Evolutionary conservation across 2,888 invertebrate genomes (phyloP).

Genomic region (Eupeodes latifasciatus): DNA sequence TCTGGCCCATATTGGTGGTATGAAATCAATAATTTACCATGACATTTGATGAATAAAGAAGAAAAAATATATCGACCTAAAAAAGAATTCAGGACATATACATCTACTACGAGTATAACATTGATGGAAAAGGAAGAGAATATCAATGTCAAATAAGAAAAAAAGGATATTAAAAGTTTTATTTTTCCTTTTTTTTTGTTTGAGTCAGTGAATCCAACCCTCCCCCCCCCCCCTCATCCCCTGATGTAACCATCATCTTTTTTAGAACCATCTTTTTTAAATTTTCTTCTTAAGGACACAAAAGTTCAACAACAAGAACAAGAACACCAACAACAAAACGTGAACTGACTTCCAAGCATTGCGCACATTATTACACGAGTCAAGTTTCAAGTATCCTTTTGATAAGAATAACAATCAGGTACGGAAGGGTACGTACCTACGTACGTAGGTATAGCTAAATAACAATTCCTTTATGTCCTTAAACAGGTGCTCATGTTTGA

Average conservation of each 20-base stretch:
- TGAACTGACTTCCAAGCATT: conserved; percentile 48
- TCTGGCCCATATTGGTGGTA: conserved; percentile 11
- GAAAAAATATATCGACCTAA: neutral
- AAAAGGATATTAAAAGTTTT: conserved; percentile 43
- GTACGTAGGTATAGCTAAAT: neutral
- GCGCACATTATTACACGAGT: conserved; percentile 46
- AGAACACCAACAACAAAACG: conserved; percentile 25
- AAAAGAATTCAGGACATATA: neutral
- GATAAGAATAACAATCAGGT: conserved; percentile 38
- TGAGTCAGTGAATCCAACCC: neutral
- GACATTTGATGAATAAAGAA: conserved; percentile 5
- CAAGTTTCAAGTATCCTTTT: conserved; percentile 48
- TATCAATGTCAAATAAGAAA: conserved; percentile 30
- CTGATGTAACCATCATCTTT: neutral
- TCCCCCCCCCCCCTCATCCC: too few relatives aligned
- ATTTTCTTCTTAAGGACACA: conserved; percentile 23
- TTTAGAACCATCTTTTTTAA: conserved; percentile 31
- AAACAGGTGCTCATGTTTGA: conserved; percentile 50
- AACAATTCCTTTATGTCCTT: conserved; percentile 45
- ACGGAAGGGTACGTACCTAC: too few relatives aligned
- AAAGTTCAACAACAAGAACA: conserved; percentile 12
- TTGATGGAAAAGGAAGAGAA: conserved; percentile 12
- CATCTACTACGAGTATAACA: neutral
- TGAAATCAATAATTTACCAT: conserved; percentile 45
- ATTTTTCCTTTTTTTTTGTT: neutral